Base-by-base conservation (phyloP, 2,888 invertebrate genomes). In the Hedya salicella region DNA sequence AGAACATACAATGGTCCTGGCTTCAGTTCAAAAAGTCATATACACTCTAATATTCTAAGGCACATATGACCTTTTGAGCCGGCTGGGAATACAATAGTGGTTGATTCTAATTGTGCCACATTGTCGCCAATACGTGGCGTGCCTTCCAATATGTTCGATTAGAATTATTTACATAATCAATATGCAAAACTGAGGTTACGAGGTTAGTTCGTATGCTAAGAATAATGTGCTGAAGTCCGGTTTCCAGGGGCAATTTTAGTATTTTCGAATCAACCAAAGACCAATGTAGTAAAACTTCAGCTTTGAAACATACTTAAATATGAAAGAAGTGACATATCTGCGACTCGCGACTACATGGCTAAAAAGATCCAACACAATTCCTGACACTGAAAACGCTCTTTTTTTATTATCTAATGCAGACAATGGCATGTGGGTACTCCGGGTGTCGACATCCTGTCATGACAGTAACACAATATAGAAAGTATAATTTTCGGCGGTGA, bases 131-230 rank as follows among this genome's bases (percentile, higher is more conserved):
- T 66, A 70, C 74, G 71, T 69, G 46, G 68, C 52, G 44, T 65
- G 75, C 73, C 75, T 77, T 73, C 70, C 78, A 78, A 78, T 80
- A 78, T 73, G 75, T 76, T 75, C 73, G 72, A 81, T 81, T 75
- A 62, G 69, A 78, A 80, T 81, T 80, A 87, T 86, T 83, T 82
- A 80, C 86, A 86, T 86, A 82, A 86, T 87, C 82, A 82, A 80
- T 80, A 87, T 86, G 80, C 83, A 79, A 79, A 79, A 75, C 75
- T 64, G 61, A 50, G 66, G 62, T 64, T 68, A 69, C 60, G 21
- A 16, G 52, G 36, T 52, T 52, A 52, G 44, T 25, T 44, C 16
- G 46, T 25, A 17, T 42, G 32, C 32, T 46, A 46, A 64, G 49
- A 63, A 62, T 36, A 36, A 49, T 53, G 40, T 42, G 32, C 11